These are phyloP conservation scores for Caenorhabditis latens DNA, from an alignment of 1,140 invertebrate genomes.

Conservation along the genomic window DNA sequence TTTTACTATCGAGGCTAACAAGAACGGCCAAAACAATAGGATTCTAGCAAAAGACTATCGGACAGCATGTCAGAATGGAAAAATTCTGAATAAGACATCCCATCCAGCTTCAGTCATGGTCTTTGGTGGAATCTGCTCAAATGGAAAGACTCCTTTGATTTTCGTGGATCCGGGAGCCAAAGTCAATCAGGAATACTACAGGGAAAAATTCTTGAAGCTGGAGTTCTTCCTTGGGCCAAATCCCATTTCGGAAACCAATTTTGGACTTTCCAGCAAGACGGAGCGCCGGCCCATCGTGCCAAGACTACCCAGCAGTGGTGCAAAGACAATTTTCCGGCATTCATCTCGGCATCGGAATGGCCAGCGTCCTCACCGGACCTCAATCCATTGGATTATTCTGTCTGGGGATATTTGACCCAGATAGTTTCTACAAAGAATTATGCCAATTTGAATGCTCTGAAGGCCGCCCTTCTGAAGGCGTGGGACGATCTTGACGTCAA, in stretches of 20 bases:
- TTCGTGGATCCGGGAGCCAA: not conserved
- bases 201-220: not conserved
- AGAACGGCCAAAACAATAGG: not conserved
- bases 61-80: not conserved
- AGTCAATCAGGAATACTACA: not conserved
- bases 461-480: conserved; percentile 50
- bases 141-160: not conserved
- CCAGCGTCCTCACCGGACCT: conserved; percentile 61
- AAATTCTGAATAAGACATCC: conserved; percentile 7
- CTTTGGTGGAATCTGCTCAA: not conserved
- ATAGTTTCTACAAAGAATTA: conserved; percentile 57
- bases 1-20: not conserved
- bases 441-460: conserved; percentile 61
- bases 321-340: conserved; percentile 62
- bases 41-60: not conserved
- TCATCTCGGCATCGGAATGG: conserved; percentile 60
- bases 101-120: not conserved
- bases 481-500: conserved; percentile 59
- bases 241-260: not conserved
- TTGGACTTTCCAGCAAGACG: conserved; percentile 59
- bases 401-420: conserved; percentile 63
- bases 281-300: conserved; percentile 47
- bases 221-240: not conserved
- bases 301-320: conserved; percentile 59
- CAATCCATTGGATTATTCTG: conserved; percentile 53